Conservation (phyloP, 2,888 invertebrate species). For the Rhamnusium bicolor region DNA sequence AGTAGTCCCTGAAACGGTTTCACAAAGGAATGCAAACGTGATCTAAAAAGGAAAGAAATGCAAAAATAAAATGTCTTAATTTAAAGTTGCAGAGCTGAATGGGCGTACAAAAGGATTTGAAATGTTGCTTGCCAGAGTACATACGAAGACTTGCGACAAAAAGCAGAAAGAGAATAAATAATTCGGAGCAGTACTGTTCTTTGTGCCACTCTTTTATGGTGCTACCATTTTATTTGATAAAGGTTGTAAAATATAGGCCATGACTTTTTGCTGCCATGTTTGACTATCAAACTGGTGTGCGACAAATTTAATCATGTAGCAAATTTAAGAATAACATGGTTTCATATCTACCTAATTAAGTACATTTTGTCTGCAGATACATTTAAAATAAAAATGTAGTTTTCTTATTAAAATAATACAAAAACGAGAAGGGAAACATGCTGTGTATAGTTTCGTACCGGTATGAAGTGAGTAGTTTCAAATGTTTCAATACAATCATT, state of each 20-base stretch:
- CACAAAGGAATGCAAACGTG: slow-evolving; percentile 34
- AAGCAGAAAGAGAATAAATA: slow-evolving; percentile 34
- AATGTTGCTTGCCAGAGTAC: slow-evolving; percentile 30
- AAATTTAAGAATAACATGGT: too few relatives aligned
- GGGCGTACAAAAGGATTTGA: slow-evolving; percentile 34
- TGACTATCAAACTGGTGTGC: neutral
- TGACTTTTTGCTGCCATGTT: neutral
- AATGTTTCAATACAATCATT: too few relatives aligned
- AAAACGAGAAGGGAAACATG: too few relatives aligned
- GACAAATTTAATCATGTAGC: too few relatives aligned
- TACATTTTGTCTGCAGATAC: too few relatives aligned
- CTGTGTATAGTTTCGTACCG: too few relatives aligned
- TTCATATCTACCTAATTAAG: too few relatives aligned
- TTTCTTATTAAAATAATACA: too few relatives aligned
- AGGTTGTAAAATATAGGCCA: neutral
- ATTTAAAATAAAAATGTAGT: too few relatives aligned
- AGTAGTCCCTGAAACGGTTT: slow-evolving; percentile 15
- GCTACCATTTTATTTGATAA: slow-evolving; percentile 27
- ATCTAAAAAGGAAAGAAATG: slow-evolving; percentile 37
- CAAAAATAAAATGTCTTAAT: slow-evolving; percentile 43
- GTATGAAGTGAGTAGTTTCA: too few relatives aligned
- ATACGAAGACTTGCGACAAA: slow-evolving; percentile 27
- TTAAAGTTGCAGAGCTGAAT: slow-evolving; percentile 35
- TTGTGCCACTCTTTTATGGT: slow-evolving; percentile 27
- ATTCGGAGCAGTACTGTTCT: slow-evolving; percentile 27